Conservation (phyloP, 2,797 vertebrate genomes). For the Argya squamiceps region DNA sequence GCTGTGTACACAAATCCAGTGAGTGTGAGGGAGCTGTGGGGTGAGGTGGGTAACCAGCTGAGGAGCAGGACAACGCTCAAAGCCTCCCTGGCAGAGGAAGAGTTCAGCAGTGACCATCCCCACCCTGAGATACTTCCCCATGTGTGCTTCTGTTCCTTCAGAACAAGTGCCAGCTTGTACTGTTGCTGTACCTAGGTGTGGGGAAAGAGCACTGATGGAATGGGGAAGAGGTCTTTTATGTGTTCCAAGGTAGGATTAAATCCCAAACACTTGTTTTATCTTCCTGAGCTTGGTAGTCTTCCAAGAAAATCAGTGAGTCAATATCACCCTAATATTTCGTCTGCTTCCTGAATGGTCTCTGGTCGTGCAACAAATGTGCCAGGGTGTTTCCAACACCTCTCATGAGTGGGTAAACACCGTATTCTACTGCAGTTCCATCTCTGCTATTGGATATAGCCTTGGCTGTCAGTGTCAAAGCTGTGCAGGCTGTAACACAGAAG, state of each 20-base stretch:
- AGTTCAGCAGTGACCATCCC: background rate
- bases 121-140: background rate
- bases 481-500: background rate
- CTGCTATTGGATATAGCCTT: background rate
- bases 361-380: background rate
- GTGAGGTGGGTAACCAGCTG: background rate
- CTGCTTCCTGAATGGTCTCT: background rate
- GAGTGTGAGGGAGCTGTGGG: background rate
- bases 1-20: background rate
- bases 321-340: background rate
- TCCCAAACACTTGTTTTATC: background rate
- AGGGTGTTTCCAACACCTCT: background rate
- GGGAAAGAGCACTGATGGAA: background rate
- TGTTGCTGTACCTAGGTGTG: rapidly evolving
- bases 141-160: background rate
- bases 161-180: background rate
- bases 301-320: background rate
- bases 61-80: background rate
- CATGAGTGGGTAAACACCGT: background rate
- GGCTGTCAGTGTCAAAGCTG: background rate
- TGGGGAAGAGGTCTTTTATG: background rate
- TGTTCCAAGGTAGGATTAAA: background rate
- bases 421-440: background rate
- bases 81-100: background rate
- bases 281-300: background rate